Percentiles rank a stretch among this genome's conserved stretches.
phyloP scores from a whole-genome alignment of 2,113 vertebrate genomes.

The zebrafish (Danio rerio) region GRCz12tu NC_133199.1:39522501-39523000 shows the following conservation, averaged over 20 bases:
- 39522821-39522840: not conserved
- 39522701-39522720: not conserved
- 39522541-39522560: not conserved
- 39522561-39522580: not conserved
- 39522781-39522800: not conserved
- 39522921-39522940: not conserved
- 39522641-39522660: too few species aligned
- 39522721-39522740: not conserved
- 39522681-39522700: not conserved
- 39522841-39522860: not conserved
- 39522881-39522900: not conserved
- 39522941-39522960: not conserved
- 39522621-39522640: not conserved
- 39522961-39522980: not conserved
- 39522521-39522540: not conserved
- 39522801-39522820: not conserved
- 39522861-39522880: not conserved
- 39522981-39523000: not conserved
- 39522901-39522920: not conserved
- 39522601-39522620: too few species aligned
- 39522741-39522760: not conserved
- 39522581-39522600: not conserved
- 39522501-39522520: not conserved
- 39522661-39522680: not conserved
- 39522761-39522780: not conserved